Evolutionary conservation across 1,140 invertebrate species (phyloP).

Genomic region (Lepidurus apus): DNA sequence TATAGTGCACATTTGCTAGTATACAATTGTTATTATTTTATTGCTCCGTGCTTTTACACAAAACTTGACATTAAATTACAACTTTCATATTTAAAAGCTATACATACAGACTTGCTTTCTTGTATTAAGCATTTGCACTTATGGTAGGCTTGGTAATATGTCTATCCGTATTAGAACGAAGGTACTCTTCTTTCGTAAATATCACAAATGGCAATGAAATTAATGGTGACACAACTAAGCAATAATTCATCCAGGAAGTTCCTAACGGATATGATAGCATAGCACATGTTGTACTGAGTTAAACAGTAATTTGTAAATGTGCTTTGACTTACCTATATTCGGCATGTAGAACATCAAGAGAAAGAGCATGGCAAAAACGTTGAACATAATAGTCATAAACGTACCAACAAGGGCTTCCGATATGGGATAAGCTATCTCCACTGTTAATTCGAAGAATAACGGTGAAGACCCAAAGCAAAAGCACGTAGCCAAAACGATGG

Average conservation of each 20-base stretch:
- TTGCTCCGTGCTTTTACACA: no score
- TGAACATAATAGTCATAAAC: slow-evolving; percentile 47
- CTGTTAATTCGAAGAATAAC: slow-evolving; percentile 48
- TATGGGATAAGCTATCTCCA: slow-evolving; percentile 50
- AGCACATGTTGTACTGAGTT: neutral
- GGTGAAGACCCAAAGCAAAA: slow-evolving; percentile 47
- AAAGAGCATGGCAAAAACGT: slow-evolving; percentile 46
- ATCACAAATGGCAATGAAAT: slow-evolving; percentile 32
- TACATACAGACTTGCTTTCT: no score
- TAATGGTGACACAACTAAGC: slow-evolving; percentile 27
- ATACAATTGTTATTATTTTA: no score
- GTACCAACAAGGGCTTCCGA: slow-evolving; percentile 50
- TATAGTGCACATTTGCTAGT: no score
- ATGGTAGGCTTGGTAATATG: neutral
- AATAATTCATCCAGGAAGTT: slow-evolving; percentile 33
- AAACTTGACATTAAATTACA: no score
- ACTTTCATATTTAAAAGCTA: no score
- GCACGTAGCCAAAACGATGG: slow-evolving; percentile 45
- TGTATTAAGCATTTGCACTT: no score
- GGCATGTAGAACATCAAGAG: slow-evolving; percentile 47
- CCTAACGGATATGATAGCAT: slow-evolving; percentile 7
- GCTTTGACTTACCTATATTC: slow-evolving; percentile 41
- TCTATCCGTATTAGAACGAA: slow-evolving; percentile 25
- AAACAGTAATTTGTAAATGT: slow-evolving; percentile 38
- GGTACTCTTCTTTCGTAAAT: slow-evolving; percentile 31